Evolutionary conservation across 2,113 vertebrate species (phyloP).

Genomic region (Antennarius striatus): DNA sequence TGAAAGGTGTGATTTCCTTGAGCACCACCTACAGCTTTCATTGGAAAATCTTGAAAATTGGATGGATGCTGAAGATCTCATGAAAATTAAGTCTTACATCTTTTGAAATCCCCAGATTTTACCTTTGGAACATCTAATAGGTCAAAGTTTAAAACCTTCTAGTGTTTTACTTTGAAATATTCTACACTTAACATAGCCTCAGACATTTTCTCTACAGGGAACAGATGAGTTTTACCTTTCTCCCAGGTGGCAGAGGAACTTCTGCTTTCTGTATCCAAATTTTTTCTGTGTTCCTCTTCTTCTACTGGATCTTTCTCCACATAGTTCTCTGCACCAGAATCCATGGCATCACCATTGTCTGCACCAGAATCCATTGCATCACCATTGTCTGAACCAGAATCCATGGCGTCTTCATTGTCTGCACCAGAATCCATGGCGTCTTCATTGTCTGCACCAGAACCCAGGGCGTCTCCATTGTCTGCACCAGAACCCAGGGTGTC

Average conservation of each 20-base stretch:
- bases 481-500: not conserved
- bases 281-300: not conserved
- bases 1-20: too few species aligned
- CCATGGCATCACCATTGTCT: not conserved
- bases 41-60: too few species aligned
- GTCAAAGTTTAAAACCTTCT: not conserved
- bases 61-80: not conserved
- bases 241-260: slow-evolving; percentile 1
- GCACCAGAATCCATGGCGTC: not conserved
- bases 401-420: not conserved
- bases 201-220: not conserved
- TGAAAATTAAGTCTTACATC: not conserved
- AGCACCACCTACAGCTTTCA: too few species aligned
- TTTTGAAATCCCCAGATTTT: not conserved
- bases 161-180: not conserved
- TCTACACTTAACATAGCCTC: not conserved
- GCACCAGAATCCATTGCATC: too few species aligned
- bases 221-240: slow-evolving; percentile 16
- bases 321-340: not conserved
- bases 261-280: not conserved
- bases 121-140: not conserved
- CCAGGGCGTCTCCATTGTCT: not conserved
- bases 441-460: not conserved
- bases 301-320: not conserved
- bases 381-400: too few species aligned